Conservation (phyloP, 1,140 invertebrate genomes). For the Dendrolimus kikuchii region DNA sequence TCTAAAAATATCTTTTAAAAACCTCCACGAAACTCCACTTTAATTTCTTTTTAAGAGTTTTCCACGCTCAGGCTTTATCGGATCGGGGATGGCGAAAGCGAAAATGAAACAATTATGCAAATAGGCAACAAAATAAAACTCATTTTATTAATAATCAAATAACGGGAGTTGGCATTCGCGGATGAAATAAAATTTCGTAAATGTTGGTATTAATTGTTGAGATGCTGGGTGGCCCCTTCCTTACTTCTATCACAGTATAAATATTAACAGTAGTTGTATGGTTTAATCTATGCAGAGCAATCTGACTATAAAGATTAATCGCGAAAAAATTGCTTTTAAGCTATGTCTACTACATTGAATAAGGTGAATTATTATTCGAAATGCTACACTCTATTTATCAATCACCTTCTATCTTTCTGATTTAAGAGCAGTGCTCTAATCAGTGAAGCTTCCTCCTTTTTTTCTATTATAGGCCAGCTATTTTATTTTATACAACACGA, state of each 20-base stretch:
- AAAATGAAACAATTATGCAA: conserved; percentile 67
- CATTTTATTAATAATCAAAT: conserved; percentile 67
- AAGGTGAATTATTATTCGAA: no score
- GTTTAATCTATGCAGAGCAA: no score
- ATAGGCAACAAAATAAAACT: conserved; percentile 59
- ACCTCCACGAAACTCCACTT: conserved; percentile 16
- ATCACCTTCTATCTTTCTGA: no score
- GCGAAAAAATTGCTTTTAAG: no score
- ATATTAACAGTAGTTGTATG: no score
- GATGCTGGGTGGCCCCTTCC: conserved; percentile 9
- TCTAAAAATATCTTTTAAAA: conserved; percentile 11
- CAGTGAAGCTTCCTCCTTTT: no score
- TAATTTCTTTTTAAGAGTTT: conserved; percentile 45
- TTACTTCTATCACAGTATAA: background rate
- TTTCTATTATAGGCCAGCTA: no score
- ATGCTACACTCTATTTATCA: no score
- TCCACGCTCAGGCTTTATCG: conserved; percentile 28
- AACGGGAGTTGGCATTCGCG: conserved; percentile 49
- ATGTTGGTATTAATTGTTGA: conserved; percentile 59
- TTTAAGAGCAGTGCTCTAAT: no score
- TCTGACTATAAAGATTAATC: no score
- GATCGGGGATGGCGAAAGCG: conserved; percentile 36
- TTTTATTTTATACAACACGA: no score
- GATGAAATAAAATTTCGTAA: conserved; percentile 65
- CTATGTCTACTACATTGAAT: no score